These are phyloP conservation scores for Saimiri boliviensis DNA, from an alignment of 2,113 vertebrate genomes.

Conservation along the genomic window DNA sequence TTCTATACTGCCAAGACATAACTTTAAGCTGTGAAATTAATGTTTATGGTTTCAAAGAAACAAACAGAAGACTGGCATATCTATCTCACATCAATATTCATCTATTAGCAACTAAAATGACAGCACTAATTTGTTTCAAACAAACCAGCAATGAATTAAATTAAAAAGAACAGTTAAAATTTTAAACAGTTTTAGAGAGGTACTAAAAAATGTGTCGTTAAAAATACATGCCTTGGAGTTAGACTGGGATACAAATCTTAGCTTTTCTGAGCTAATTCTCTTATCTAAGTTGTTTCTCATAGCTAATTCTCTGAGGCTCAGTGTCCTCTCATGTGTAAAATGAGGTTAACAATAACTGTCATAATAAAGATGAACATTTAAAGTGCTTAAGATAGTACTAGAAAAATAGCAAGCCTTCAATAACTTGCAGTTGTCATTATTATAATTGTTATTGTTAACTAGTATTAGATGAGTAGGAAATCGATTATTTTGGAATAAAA, in stretches of 20 bases:
- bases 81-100: neutral
- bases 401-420: neutral
- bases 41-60: neutral
- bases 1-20: neutral
- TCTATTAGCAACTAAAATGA: neutral
- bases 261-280: neutral
- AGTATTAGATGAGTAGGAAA: neutral
- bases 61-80: neutral
- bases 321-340: neutral
- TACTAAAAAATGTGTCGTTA: neutral
- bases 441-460: neutral
- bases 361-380: neutral
- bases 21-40: neutral
- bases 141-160: neutral
- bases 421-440: neutral
- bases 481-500: neutral
- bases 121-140: neutral
- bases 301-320: neutral
- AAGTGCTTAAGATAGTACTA: neutral
- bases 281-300: neutral
- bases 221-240: neutral
- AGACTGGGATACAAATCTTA: neutral
- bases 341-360: neutral
- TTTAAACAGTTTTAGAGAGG: neutral
- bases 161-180: neutral